phyloP scores from a whole-genome alignment of 2,797 vertebrate species.

The Phrynocephalus guinanensis region DNA sequence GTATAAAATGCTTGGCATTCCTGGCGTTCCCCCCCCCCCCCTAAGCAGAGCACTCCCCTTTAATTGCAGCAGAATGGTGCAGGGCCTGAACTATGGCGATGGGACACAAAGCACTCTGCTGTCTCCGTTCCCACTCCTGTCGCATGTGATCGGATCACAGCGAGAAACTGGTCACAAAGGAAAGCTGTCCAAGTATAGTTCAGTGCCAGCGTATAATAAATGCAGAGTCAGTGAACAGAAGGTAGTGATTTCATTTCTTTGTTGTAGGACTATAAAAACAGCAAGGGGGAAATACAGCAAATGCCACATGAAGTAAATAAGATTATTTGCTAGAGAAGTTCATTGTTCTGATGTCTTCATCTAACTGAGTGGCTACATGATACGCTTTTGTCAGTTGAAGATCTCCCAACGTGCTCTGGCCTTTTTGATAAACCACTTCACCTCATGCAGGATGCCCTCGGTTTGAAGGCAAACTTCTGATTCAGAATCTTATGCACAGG shows the following conservation, averaged over 20 bases:
- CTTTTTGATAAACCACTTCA: conserved; percentile 12
- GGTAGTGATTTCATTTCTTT: conserved; percentile 19
- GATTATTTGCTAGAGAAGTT: not conserved
- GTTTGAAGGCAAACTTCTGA: conserved; percentile 27
- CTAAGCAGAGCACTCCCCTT: conserved; percentile 65
- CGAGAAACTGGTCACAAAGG: conserved; percentile 68
- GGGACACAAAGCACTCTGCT: conserved; percentile 69
- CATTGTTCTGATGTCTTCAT: conserved; percentile 3
- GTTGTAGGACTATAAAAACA: conserved; percentile 32
- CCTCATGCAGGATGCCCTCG: not conserved
- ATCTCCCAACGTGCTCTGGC: conserved; percentile 13
- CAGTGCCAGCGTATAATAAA: conserved; percentile 58
- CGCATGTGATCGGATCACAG: conserved; percentile 64
- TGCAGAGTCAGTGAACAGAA: not conserved
- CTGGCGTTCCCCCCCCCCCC: conserved; percentile 51
- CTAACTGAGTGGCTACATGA: not conserved
- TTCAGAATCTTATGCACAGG: not conserved
- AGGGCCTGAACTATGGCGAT: conserved; percentile 60
- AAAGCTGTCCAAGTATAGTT: conserved; percentile 39
- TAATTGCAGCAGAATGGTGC: conserved; percentile 70
- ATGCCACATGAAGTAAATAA: not conserved
- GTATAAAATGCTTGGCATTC: conserved; percentile 28
- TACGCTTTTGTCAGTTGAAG: not conserved
- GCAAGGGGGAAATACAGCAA: conserved; percentile 33
- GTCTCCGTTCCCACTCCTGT: conserved; percentile 70